A percentile compares a stretch with the other conserved stretches of the same genome.
Conservation (phyloP, 2,797 vertebrate genomes). For the Pteronotus mesoamericanus region DNA sequence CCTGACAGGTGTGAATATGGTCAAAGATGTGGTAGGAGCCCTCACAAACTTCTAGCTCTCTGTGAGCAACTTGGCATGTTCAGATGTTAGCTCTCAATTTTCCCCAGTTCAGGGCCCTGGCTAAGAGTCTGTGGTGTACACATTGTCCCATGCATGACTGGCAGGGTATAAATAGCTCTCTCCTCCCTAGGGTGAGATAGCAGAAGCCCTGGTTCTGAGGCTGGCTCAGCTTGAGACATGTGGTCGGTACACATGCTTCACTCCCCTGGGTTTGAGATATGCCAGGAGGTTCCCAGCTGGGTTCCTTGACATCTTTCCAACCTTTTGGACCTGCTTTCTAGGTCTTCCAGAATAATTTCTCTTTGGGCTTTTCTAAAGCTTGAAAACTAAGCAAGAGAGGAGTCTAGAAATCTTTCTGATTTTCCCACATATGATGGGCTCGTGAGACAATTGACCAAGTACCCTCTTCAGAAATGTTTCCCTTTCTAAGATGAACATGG, state of each 20-base stretch:
- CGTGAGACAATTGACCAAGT: background rate
- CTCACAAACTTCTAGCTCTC: background rate
- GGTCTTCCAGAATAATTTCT: slow-evolving; percentile 24
- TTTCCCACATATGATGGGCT: background rate
- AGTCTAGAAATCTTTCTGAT: slow-evolving; percentile 1
- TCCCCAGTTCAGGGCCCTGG: slow-evolving; percentile 10
- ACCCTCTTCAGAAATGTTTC: background rate
- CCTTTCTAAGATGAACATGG: background rate
- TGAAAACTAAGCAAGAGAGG: background rate
- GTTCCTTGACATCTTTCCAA: slow-evolving; percentile 62
- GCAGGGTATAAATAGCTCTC: slow-evolving; percentile 56
- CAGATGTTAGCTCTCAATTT: slow-evolving; percentile 12
- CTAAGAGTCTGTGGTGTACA: slow-evolving; percentile 23
- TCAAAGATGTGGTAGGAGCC: background rate
- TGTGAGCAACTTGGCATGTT: slow-evolving; percentile 7
- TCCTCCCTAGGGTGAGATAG: slow-evolving; percentile 28
- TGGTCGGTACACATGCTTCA: slow-evolving; percentile 47
- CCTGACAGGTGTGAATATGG: background rate
- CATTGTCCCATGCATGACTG: slow-evolving; percentile 43
- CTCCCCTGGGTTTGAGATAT: slow-evolving; percentile 38
- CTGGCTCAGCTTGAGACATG: slow-evolving; percentile 40
- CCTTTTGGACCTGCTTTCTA: slow-evolving; percentile 34
- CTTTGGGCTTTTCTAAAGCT: background rate
- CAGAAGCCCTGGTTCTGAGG: slow-evolving; percentile 40
- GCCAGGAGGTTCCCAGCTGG: slow-evolving; percentile 49